Evolutionary conservation across 2,888 invertebrate species (phyloP), one percentile per base, ranked within the genome.

Genomic region (Oxystoma pomonae): DNA sequence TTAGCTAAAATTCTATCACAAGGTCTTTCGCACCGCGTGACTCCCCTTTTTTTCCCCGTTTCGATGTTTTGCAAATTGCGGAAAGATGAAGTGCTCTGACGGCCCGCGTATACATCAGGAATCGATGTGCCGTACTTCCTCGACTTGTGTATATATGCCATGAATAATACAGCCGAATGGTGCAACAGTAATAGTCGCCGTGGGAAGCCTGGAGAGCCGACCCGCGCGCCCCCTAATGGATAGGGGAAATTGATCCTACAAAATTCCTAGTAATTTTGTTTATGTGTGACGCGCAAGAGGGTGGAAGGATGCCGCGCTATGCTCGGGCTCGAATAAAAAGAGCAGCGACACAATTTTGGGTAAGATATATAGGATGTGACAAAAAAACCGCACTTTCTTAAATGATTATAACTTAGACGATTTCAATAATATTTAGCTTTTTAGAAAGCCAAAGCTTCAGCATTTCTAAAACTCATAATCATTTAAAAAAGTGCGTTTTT

Each of bases 231-330:
- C 67, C 75, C 72, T 76, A 76, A 76, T 74, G 74, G 74, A 74
- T 73, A 72, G 74, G 74, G 74, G 72, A 72, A 73, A 72, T 72
- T 74, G 74, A 74, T 74, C 74, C 74, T 72, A 78, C 77, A 77
- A 78, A 78, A 78, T 78, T 78, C 77, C 76, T 71, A 71, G 76
- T 76, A 78, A 77, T 77, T 77, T 76, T 74, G 76, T 75, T 69
- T 69, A 69, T 69, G 68, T 69, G 68, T 65, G 65, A 62, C 65
- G 64, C 65, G 64, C 58, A 20, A 64, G 16, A 71, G 71, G 70
- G 67, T 70, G 72, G 70, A 68, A 19, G 19, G 53, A 53, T 19
- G 53, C 53, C 53, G 16, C n/a, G 53, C 17, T 19, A 16, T 5
- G 3, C 5, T 19, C 17, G 53, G 53, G 53, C 35, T 35, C 12